Evolutionary conservation across 2,797 vertebrate genomes (phyloP).

Genomic region (Melanotaenia nigrans): DNA sequence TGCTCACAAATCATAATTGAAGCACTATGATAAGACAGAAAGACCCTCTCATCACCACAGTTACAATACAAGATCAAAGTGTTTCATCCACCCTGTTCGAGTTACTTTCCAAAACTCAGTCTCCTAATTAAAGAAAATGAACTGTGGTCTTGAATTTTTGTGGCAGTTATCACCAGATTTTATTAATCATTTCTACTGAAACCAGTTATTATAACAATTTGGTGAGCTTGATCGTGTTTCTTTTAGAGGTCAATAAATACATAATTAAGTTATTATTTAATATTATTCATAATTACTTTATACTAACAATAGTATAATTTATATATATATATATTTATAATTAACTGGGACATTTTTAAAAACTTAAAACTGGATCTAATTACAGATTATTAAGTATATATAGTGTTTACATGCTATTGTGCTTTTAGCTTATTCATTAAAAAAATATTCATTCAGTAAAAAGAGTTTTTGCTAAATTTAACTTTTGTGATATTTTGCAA

Average conservation of each 20-base stretch:
- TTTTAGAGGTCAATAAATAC: not conserved
- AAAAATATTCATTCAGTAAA: too few species aligned
- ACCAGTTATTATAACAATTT: not conserved
- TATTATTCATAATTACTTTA: too few species aligned
- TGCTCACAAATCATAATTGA: slow-evolving; percentile 21
- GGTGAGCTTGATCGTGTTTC: slow-evolving; percentile 7
- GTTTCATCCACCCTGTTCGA: slow-evolving; percentile 36
- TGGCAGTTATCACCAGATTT: slow-evolving; percentile 16
- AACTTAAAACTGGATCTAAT: not conserved
- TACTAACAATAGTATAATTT: too few species aligned
- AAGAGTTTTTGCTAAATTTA: too few species aligned
- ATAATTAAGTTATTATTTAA: too few species aligned
- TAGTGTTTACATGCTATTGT: not conserved
- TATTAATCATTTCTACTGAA: not conserved
- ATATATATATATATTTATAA: slow-evolving; percentile 1
- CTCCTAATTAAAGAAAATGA: not conserved
- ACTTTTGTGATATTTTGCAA: not conserved
- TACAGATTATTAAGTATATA: not conserved
- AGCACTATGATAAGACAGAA: not conserved
- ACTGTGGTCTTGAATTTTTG: too few species aligned
- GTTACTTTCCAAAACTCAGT: slow-evolving; percentile 35
- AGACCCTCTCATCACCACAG: slow-evolving; percentile 39
- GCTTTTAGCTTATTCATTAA: too few species aligned
- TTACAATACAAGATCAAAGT: slow-evolving; percentile 30
- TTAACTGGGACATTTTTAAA: slow-evolving; percentile 17